These are phyloP conservation scores for Chelon auratus DNA, from an alignment of 2,797 vertebrate species.

Conservation along the genomic window DNA sequence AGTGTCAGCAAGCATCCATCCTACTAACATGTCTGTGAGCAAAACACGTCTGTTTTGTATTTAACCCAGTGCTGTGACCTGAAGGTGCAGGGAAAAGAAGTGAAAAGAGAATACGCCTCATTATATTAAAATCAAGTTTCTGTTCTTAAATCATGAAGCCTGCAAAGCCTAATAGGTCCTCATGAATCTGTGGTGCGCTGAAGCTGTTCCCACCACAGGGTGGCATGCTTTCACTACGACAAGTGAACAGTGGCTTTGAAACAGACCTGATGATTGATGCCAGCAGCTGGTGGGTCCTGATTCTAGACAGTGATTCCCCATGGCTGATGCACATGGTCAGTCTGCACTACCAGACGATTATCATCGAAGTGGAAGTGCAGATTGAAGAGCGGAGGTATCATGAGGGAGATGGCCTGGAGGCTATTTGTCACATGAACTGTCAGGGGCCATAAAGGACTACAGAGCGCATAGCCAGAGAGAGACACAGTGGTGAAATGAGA, in stretches of 20 bases:
- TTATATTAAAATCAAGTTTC: slow-evolving; percentile 17
- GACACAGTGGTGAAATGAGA: slow-evolving; percentile 31
- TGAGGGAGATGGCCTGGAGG: slow-evolving; percentile 20
- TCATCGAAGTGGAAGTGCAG: slow-evolving; percentile 43
- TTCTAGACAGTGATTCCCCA: slow-evolving; percentile 59
- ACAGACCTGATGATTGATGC: slow-evolving; percentile 37
- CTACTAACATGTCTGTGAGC: slow-evolving; percentile 8
- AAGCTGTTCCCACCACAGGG: slow-evolving; percentile 61
- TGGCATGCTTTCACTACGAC: slow-evolving; percentile 67
- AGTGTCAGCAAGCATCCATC: slow-evolving; percentile 34
- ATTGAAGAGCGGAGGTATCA: slow-evolving; percentile 40
- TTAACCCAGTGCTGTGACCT: slow-evolving; percentile 10
- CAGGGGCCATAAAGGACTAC: slow-evolving; percentile 41
- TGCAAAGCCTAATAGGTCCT: slow-evolving; percentile 10
- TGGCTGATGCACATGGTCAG: slow-evolving; percentile 44
- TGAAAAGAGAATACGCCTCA: slow-evolving; percentile 15
- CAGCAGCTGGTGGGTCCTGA: slow-evolving; percentile 57
- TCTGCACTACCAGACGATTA: slow-evolving; percentile 32
- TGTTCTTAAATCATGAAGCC: neutral
- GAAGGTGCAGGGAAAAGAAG: neutral
- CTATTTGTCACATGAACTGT: slow-evolving; percentile 60
- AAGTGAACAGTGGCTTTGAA: slow-evolving; percentile 21
- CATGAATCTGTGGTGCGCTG: slow-evolving; percentile 3
- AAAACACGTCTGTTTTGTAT: slow-evolving; percentile 14
- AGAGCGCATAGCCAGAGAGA: slow-evolving; percentile 12